phyloP scores from a whole-genome alignment of 2,888 invertebrate genomes.

The Druceiella hillmani region DNA sequence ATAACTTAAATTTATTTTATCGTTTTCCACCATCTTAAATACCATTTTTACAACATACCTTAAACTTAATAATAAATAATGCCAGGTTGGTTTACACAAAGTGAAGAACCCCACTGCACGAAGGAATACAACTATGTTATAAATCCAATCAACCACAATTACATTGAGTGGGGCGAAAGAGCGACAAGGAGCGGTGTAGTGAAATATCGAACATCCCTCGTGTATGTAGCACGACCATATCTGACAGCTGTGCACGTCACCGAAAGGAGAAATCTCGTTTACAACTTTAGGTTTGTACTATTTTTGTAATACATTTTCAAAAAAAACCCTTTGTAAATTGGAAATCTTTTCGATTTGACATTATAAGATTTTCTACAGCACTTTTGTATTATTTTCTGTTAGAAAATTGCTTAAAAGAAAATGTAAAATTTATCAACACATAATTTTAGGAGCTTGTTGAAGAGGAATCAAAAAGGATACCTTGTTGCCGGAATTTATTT shows the following conservation, averaged over 20 bases:
- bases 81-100: constrained; percentile 78
- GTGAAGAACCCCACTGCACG: constrained; percentile 64
- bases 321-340: too few relatives aligned
- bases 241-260: constrained; percentile 69
- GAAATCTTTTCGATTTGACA: too few relatives aligned
- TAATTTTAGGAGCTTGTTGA: constrained; percentile 61
- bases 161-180: constrained; percentile 68
- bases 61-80: too few relatives aligned
- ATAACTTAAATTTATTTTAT: too few relatives aligned
- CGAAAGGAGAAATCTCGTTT: constrained; percentile 72
- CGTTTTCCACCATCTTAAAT: too few relatives aligned
- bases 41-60: too few relatives aligned
- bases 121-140: constrained; percentile 69
- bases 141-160: constrained; percentile 54
- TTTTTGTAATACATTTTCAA: too few relatives aligned
- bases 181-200: constrained; percentile 55
- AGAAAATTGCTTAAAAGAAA: too few relatives aligned
- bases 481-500: constrained; percentile 83
- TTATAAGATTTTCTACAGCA: too few relatives aligned
- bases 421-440: too few relatives aligned
- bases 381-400: too few relatives aligned
- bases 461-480: constrained; percentile 79
- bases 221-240: constrained; percentile 65
- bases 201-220: constrained; percentile 53
- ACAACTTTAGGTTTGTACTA: constrained; percentile 48